phyloP scores from a whole-genome alignment of 2,888 invertebrate species.

The Zygothrica quintamaculata region DNA sequence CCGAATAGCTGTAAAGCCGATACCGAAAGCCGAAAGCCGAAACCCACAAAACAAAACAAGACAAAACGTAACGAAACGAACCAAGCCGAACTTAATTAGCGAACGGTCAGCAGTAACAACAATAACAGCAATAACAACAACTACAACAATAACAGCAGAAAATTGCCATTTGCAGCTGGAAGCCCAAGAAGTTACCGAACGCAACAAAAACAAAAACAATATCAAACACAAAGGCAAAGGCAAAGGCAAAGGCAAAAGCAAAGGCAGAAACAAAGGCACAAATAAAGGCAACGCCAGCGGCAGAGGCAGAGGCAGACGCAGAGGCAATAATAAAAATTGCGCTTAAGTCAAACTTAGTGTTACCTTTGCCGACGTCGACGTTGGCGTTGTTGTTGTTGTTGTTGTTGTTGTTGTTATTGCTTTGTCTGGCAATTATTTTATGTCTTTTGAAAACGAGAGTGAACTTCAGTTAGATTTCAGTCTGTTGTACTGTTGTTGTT shows the following conservation, averaged over 20 bases:
- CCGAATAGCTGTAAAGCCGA: not conserved
- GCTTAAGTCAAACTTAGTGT: not conserved
- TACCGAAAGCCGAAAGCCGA: conserved; percentile 11
- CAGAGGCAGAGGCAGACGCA: conserved; percentile 10
- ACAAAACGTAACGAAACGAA: conserved; percentile 22
- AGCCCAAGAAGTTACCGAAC: conserved; percentile 68
- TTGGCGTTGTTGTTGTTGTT: too few species aligned
- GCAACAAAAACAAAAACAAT: conserved; percentile 28
- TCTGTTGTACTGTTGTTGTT: conserved; percentile 40
- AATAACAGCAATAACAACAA: conserved; percentile 31
- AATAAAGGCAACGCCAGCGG: not conserved
- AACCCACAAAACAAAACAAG: conserved; percentile 24
- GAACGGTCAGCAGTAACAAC: conserved; percentile 50
- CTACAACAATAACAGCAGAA: conserved; percentile 46
- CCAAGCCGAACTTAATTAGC: conserved; percentile 51
- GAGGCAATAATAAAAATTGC: conserved; percentile 10
- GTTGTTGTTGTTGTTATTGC: too few species aligned
- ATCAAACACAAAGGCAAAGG: conserved; percentile 12
- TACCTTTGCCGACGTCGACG: too few species aligned
- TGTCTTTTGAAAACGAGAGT: conserved; percentile 72
- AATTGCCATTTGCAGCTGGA: conserved; percentile 54
- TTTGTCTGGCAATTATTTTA: conserved; percentile 63
- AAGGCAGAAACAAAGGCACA: too few species aligned
- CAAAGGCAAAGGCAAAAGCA: conserved; percentile 15
- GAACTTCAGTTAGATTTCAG: conserved; percentile 66